These are phyloP conservation scores for Leuciscus idus DNA, from an alignment of 2,113 vertebrate species.

Conservation along the genomic window DNA sequence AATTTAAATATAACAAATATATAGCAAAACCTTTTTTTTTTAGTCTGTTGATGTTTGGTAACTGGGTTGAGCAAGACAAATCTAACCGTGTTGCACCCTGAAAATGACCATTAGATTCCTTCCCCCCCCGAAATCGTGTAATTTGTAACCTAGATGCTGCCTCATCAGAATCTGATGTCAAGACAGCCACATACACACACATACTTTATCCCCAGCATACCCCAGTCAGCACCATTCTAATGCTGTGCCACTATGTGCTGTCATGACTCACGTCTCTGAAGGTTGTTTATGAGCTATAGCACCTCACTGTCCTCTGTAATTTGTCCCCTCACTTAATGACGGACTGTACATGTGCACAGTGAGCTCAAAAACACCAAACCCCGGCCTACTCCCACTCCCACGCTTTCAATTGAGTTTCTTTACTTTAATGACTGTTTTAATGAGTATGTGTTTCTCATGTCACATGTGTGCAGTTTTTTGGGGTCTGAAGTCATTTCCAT, in stretches of 20 bases:
- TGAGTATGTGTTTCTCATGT: background rate
- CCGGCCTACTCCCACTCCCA: background rate
- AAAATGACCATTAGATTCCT: background rate
- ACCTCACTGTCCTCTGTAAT: slow-evolving; percentile 29
- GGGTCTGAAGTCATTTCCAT: background rate
- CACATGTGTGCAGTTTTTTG: background rate
- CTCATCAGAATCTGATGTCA: slow-evolving; percentile 35
- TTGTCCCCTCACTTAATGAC: slow-evolving; percentile 38
- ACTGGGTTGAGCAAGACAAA: background rate
- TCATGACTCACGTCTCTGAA: slow-evolving; percentile 45
- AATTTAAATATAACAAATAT: background rate
- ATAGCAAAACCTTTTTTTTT: background rate
- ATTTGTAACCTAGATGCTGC: slow-evolving; percentile 41
- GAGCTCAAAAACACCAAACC: slow-evolving; percentile 4
- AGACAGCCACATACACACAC: slow-evolving; percentile 5
- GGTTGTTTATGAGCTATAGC: slow-evolving; percentile 32
- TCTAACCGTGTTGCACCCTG: background rate
- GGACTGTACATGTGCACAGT: slow-evolving; percentile 23
- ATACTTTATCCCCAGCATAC: slow-evolving; percentile 14
- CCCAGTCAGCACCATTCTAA: slow-evolving; percentile 25
- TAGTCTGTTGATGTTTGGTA: too few species aligned
- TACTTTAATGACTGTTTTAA: background rate
- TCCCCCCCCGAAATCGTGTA: background rate
- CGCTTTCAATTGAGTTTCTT: background rate
- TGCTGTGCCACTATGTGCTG: background rate